Percentiles rank a stretch among this genome's conserved stretches.
phyloP scores from a whole-genome alignment of 2,113 vertebrate species.

The Rhombomys opimus region DNA sequence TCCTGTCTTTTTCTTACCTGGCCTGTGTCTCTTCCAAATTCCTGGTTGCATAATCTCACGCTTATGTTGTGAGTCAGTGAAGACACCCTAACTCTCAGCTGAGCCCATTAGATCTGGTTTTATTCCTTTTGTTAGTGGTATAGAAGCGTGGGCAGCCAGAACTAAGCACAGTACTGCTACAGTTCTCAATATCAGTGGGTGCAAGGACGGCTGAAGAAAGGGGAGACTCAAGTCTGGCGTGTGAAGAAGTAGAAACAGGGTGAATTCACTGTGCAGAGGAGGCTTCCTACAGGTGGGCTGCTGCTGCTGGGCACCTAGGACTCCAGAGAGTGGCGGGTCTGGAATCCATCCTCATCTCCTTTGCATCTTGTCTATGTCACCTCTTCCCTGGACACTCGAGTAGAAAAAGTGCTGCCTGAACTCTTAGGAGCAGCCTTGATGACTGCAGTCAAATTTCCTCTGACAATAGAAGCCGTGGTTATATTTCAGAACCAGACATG shows the following conservation, averaged over 20 bases:
- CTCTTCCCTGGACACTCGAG: neutral
- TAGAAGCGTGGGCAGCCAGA: neutral
- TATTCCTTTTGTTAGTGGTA: neutral
- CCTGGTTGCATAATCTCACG: neutral
- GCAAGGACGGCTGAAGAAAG: neutral
- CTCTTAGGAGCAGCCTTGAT: slow-evolving; percentile 25
- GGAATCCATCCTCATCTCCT: neutral
- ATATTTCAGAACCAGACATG: slow-evolving; percentile 66
- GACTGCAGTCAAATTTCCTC: slow-evolving; percentile 61
- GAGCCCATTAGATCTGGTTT: neutral
- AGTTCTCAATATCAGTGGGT: neutral
- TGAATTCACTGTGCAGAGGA: neutral
- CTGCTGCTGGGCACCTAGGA: neutral
- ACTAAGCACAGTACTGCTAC: neutral
- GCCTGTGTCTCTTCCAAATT: neutral
- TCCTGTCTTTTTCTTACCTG: neutral
- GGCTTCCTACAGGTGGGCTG: neutral
- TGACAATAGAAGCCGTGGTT: slow-evolving; percentile 33
- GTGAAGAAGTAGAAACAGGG: neutral
- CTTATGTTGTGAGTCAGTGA: neutral
- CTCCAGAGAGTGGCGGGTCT: neutral
- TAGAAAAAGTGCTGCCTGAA: slow-evolving; percentile 42
- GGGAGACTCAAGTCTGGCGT: neutral
- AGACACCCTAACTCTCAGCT: neutral
- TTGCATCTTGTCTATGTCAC: neutral